phyloP scores from a whole-genome alignment of 2,888 invertebrate genomes.

The Blera fallax region DNA sequence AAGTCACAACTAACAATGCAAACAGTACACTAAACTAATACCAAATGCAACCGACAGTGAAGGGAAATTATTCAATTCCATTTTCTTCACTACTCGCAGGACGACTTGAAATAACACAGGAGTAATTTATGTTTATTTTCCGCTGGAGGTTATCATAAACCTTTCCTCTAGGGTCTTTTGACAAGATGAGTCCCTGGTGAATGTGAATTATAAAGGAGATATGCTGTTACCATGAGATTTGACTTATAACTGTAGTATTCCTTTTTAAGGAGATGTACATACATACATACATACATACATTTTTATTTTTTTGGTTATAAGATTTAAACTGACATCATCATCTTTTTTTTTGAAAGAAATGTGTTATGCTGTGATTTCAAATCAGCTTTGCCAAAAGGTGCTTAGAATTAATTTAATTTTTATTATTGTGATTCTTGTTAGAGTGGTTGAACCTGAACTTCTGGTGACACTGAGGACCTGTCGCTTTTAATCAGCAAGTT shows the following conservation, averaged over 20 bases:
- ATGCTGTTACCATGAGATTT: not conserved
- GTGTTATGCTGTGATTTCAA: too few relatives aligned
- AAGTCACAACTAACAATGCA: not conserved
- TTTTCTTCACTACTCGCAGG: not conserved
- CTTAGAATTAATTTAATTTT: too few relatives aligned
- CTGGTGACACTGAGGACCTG: too few relatives aligned
- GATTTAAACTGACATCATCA: not conserved
- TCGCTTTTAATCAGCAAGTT: too few relatives aligned
- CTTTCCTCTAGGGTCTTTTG: slow-evolving; percentile 2
- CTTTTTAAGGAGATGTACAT: not conserved
- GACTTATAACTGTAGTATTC: not conserved
- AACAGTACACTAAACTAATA: not conserved
- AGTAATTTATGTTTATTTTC: slow-evolving; percentile 27
- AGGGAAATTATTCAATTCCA: slow-evolving; percentile 3
- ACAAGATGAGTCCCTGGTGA: slow-evolving; percentile 9
- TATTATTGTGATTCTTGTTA: too few relatives aligned
- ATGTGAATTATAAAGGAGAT: slow-evolving; percentile 6
- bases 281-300: too few relatives aligned
- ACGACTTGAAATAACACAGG: not conserved
- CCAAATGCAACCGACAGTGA: slow-evolving; percentile 24
- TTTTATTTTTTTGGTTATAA: too few relatives aligned
- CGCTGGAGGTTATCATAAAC: slow-evolving; percentile 11
- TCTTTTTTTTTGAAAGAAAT: too few relatives aligned
- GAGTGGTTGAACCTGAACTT: too few relatives aligned
- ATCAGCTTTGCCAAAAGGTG: too few relatives aligned